Conservation (phyloP, 2,113 vertebrate species). For the Chaenogobius annularis region DNA sequence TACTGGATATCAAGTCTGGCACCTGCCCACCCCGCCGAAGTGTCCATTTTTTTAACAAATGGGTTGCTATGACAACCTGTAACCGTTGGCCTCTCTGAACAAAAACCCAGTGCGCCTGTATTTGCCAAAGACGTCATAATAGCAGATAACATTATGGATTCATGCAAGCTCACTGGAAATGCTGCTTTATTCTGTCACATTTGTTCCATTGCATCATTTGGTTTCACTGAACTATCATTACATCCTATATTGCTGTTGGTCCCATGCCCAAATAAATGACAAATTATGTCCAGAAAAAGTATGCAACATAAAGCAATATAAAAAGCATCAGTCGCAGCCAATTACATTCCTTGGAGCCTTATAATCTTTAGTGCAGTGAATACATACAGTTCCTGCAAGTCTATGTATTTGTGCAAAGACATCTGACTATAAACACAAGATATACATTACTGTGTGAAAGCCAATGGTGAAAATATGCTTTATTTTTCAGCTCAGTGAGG, state of each 20-base stretch:
- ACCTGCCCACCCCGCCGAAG: not conserved
- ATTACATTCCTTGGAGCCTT: too few relatives aligned
- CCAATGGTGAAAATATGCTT: not conserved
- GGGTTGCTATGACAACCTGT: slow-evolving; percentile 2
- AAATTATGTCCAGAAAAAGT: not conserved
- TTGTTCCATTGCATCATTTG: not conserved
- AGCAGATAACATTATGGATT: not conserved
- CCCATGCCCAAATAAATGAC: not conserved
- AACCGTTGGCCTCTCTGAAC: not conserved
- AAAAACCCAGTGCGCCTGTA: slow-evolving; percentile 8
- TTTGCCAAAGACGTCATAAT: not conserved
- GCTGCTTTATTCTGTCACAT: not conserved
- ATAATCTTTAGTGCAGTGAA: not conserved
- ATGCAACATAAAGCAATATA: not conserved
- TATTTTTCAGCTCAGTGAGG: not conserved
- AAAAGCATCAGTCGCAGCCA: too few relatives aligned
- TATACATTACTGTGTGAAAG: not conserved
- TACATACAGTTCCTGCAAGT: not conserved
- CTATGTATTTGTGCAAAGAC: not conserved
- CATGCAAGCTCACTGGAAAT: not conserved
- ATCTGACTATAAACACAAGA: not conserved
- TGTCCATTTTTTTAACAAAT: slow-evolving; percentile 9
- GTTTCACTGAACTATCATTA: not conserved
- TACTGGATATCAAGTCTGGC: slow-evolving; percentile 10
- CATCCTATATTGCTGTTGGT: not conserved